Evolutionary conservation across 2,888 invertebrate genomes (phyloP), one percentile per base, ranked within the genome.

Genomic region (Chymomyza fuscimana): DNA sequence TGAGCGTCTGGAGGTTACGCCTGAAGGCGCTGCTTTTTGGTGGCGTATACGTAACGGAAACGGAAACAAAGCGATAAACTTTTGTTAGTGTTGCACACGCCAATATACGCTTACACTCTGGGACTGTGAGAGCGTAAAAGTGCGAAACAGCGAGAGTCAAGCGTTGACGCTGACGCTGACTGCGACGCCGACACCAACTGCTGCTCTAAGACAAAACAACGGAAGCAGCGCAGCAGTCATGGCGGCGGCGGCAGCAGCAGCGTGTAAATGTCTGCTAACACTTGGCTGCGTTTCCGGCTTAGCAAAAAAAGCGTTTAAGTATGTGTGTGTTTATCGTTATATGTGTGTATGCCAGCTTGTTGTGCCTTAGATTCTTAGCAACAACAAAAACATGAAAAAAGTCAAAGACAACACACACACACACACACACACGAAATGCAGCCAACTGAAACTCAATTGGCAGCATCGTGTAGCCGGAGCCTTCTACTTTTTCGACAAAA

Each of bases 61-160:
- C 86, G 87, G 83, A 87, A 86, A 82, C 80, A 86, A 80, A 82
- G 86, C 87, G 85, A 85, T 86, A 86, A 87, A 86, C 85, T 87
- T 86, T 80, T 81, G 85, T 85, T 85, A 81, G 82, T 78, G 79
- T 76, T 74, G 74, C 73, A 71, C 70, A 62, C 63, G 69, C 73
- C 85, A 83, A 81, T 82, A 76, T 81, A 67, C 82, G 77, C 81
- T 73, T 71, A 67, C 16, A 54, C 16, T 19, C 52, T 16, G 79
- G 71, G 73, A 78, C 74, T 78, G 81, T 78, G 80, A 76, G 86
- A 86, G 86, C 83, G 75, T 77, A 78, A 86, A 78, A 83, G 86
- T 86, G 83, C 81, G 80, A 83, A 86, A 86, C 75, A 76, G 81
- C 76, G 72, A 74, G 72, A 74, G 69, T 68, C 46, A 58, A 50